A percentile compares a stretch with the other conserved stretches of the same genome.
phyloP scores from a whole-genome alignment of 2,113 vertebrate species.

The Sinocyclocheilus anophthalmus region DNA sequence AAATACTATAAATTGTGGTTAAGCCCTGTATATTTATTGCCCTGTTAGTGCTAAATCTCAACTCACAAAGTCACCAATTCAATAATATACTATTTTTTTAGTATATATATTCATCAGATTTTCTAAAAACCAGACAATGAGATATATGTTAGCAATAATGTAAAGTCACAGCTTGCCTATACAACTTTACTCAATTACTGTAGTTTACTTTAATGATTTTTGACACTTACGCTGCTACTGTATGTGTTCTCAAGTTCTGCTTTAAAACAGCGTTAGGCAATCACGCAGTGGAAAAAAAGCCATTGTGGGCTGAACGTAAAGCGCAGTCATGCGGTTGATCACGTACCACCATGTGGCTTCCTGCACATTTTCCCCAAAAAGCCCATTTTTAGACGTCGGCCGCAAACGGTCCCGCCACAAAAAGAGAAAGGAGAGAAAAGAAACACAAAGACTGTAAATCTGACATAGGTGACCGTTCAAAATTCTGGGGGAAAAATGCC shows the following conservation, averaged over 20 bases:
- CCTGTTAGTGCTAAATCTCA: not conserved
- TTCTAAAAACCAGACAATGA: not conserved
- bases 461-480: slow-evolving; percentile 66
- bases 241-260: not conserved
- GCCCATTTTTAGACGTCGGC: slow-evolving; percentile 59
- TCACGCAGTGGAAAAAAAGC: slow-evolving; percentile 9
- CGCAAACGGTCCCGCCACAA: slow-evolving; percentile 72
- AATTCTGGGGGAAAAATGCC: slow-evolving; percentile 78
- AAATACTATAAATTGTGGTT: not conserved
- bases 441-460: slow-evolving; percentile 63
- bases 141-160: not conserved
- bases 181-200: no score
- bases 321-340: slow-evolving; percentile 87
- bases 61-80: not conserved
- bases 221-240: no score
- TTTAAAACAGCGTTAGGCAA: not conserved
- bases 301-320: slow-evolving; percentile 75
- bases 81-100: no score
- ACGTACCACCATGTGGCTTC: slow-evolving; percentile 77
- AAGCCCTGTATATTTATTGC: not conserved
- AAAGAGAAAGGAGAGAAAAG: slow-evolving; percentile 70
- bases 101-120: not conserved
- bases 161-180: not conserved
- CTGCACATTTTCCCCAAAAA: slow-evolving; percentile 73
- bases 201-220: no score